Percentiles rank a stretch among this genome's conserved stretches.
Conservation (phyloP, 1,140 invertebrate genomes). For the Neomicropteryx cornuta region DNA sequence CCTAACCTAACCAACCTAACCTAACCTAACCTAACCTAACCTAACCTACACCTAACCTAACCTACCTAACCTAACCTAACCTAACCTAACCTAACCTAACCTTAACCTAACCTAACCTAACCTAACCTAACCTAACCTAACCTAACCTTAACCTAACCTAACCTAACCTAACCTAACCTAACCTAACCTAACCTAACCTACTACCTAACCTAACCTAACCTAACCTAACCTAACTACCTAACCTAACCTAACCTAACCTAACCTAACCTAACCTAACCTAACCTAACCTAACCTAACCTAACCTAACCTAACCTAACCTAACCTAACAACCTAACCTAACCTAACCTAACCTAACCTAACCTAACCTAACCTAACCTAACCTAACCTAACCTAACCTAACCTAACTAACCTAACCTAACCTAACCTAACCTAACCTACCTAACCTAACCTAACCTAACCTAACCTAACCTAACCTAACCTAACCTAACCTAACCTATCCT, state of each 20-base stretch:
- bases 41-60: constrained; percentile 5
- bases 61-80: constrained; percentile 2
- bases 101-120: constrained; percentile 4
- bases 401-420: constrained; percentile 19
- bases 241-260: constrained; percentile 13
- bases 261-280: constrained; percentile 16
- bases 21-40: too few relatives aligned
- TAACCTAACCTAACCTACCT: constrained; percentile 8
- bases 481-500: constrained; percentile 5
- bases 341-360: constrained; percentile 14
- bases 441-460: constrained; percentile 5
- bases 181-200: constrained; percentile 4
- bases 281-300: constrained; percentile 11
- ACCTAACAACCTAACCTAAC: constrained; percentile 11
- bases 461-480: constrained; percentile 5
- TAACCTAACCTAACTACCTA: constrained; percentile 13
- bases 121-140: constrained; percentile 4
- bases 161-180: constrained; percentile 3
- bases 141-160: constrained; percentile 4
- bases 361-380: constrained; percentile 13
- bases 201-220: constrained; percentile 8
- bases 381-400: constrained; percentile 13
- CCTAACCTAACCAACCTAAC: too few relatives aligned
- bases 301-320: constrained; percentile 8
- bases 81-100: constrained; percentile 4